A percentile compares a stretch with the other conserved stretches of the same genome.
Conservation (phyloP, 2,888 invertebrate genomes). For the Lasioglossum pauxillum region DNA sequence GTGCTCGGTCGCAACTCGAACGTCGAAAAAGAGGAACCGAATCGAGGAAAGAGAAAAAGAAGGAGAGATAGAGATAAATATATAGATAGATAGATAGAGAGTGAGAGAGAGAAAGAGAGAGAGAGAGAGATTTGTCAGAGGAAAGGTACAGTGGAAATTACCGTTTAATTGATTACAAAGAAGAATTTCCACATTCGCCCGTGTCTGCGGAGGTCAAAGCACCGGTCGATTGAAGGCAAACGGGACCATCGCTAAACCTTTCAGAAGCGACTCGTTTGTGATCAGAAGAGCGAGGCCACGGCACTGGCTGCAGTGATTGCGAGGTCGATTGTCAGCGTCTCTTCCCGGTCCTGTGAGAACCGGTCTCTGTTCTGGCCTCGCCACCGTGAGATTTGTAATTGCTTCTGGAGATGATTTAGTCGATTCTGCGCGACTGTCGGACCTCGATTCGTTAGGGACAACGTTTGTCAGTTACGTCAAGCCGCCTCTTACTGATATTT, state of each 20-base stretch:
- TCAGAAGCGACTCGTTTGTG: slow-evolving; percentile 58
- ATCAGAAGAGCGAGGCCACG: slow-evolving; percentile 52
- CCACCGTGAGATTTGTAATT: slow-evolving; percentile 32
- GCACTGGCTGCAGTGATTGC: slow-evolving; percentile 59
- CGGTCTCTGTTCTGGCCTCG: not conserved
- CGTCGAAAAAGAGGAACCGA: not conserved
- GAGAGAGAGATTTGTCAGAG: not conserved
- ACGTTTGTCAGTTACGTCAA: not conserved
- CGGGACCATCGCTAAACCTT: slow-evolving; percentile 52
- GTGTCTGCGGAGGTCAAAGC: slow-evolving; percentile 60
- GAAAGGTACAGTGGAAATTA: slow-evolving; percentile 31
- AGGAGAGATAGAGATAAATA: slow-evolving; percentile 19
- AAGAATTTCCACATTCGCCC: slow-evolving; percentile 64
- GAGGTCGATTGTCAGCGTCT: slow-evolving; percentile 67
- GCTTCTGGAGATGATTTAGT: slow-evolving; percentile 20
- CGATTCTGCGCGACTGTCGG: not conserved
- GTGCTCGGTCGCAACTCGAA: not conserved
- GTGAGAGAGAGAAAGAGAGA: not conserved
- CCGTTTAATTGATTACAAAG: slow-evolving; percentile 74
- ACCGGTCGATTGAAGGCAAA: slow-evolving; percentile 66
- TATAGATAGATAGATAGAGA: no score
- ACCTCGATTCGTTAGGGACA: slow-evolving; percentile 12
- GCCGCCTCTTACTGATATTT: not conserved
- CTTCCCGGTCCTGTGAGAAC: slow-evolving; percentile 20
- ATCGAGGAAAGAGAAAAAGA: slow-evolving; percentile 8